Evolutionary conservation across 2,797 vertebrate genomes (phyloP).

Genomic region (Liparis tanakae): DNA sequence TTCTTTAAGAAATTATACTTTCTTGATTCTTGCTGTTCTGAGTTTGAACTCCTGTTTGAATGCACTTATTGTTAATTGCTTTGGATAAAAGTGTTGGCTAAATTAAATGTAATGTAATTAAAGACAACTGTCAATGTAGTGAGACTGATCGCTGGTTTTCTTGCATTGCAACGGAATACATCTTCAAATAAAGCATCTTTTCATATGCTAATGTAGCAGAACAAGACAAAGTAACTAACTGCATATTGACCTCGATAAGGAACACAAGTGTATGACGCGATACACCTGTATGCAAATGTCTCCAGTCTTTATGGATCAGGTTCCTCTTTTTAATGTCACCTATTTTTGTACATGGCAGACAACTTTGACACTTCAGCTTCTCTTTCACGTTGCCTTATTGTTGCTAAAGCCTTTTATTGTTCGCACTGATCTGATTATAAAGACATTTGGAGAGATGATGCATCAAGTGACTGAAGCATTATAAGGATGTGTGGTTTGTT

Average conservation of each 20-base stretch:
- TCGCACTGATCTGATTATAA: too few species aligned
- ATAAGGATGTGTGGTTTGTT: neutral
- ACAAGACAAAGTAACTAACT: neutral
- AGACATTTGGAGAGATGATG: neutral
- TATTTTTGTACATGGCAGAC: neutral
- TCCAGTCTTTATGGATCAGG: neutral
- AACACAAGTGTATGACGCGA: neutral
- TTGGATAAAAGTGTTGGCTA: too few species aligned
- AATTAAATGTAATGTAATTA: too few species aligned
- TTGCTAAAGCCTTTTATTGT: too few species aligned
- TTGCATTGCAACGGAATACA: neutral
- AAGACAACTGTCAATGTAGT: neutral
- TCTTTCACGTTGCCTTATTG: neutral
- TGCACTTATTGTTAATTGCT: too few species aligned
- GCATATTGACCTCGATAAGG: neutral
- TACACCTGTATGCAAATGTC: neutral
- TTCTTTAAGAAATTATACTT: too few species aligned
- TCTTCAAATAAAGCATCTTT: neutral
- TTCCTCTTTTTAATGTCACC: neutral
- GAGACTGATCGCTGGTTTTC: conserved; percentile 8
- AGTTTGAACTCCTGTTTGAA: too few species aligned
- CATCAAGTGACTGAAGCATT: neutral
- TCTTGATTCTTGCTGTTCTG: too few species aligned
- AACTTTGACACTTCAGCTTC: neutral
- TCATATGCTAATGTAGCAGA: neutral